Percentiles rank a stretch among this genome's conserved stretches.
Evolutionary conservation across 2,888 invertebrate genomes (phyloP).

Genomic region (Miltochrista miniata): DNA sequence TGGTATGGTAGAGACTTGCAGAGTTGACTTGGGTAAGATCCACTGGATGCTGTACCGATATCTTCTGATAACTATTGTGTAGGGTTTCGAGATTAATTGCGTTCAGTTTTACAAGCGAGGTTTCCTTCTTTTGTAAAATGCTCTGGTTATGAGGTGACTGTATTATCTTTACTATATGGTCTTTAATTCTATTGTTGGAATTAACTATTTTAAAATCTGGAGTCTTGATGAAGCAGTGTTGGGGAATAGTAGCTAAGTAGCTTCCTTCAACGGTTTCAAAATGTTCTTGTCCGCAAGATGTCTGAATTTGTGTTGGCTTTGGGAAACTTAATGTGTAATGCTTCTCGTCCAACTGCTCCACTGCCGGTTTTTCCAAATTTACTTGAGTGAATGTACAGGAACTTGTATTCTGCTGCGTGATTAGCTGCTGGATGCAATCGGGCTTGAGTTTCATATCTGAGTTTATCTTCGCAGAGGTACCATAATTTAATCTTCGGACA

Average conservation of each 20-base stretch:
- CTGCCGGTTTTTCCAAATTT: neutral
- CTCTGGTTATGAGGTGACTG: no score
- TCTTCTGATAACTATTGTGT: no score
- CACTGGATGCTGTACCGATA: no score
- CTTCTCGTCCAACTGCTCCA: neutral
- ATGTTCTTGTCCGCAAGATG: neutral
- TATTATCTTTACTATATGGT: no score
- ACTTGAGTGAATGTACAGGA: neutral
- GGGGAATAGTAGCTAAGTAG: neutral
- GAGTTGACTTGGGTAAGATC: no score
- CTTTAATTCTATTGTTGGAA: neutral
- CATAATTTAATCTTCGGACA: constrained; percentile 19
- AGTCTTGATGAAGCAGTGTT: neutral
- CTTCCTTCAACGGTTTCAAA: neutral
- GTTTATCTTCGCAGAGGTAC: constrained; percentile 10
- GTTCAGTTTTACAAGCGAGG: no score
- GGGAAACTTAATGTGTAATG: neutral
- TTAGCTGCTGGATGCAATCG: neutral
- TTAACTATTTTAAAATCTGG: neutral
- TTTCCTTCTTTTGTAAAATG: no score
- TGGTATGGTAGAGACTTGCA: no score
- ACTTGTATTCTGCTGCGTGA: neutral
- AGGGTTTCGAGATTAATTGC: no score
- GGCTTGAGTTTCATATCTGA: neutral
- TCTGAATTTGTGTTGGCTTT: neutral